A percentile compares a stretch with the other conserved stretches of the same genome.
Evolutionary conservation across 2,113 vertebrate species (phyloP).

Genomic region (Myxocyprinus asiaticus): DNA sequence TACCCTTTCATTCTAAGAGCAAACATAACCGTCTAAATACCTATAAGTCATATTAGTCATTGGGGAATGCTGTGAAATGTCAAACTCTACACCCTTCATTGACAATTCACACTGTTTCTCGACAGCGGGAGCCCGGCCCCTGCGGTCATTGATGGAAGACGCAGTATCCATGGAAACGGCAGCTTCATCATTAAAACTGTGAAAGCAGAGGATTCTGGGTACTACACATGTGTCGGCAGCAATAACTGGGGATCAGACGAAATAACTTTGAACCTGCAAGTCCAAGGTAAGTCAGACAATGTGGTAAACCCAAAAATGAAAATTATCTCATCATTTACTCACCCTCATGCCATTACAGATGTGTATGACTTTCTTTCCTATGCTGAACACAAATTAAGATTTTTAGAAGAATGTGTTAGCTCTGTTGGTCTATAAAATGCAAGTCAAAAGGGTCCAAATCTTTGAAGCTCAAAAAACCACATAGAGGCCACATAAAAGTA

Average conservation of each 20-base stretch:
- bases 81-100: slow-evolving; percentile 15
- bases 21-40: slow-evolving; percentile 6
- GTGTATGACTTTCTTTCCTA: too few relatives aligned
- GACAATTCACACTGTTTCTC: slow-evolving; percentile 44
- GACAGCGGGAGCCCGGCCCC: slow-evolving; percentile 92
- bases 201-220: slow-evolving; percentile 97
- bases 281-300: slow-evolving; percentile 83
- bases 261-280: slow-evolving; percentile 93
- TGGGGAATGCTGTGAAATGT: slow-evolving; percentile 22
- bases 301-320: too few relatives aligned
- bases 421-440: too few relatives aligned
- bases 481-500: too few relatives aligned
- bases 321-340: too few relatives aligned
- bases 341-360: too few relatives aligned
- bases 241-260: slow-evolving; percentile 97
- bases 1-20: not conserved
- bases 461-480: too few relatives aligned
- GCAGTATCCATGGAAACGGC: slow-evolving; percentile 92
- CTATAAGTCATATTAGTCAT: slow-evolving; percentile 5
- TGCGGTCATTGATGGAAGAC: slow-evolving; percentile 90
- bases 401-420: too few relatives aligned
- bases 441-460: too few relatives aligned
- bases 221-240: slow-evolving; percentile 92
- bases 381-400: too few relatives aligned
- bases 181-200: slow-evolving; percentile 95